phyloP scores from a whole-genome alignment of 2,888 invertebrate genomes.

The Crepidodera aurea region DNA sequence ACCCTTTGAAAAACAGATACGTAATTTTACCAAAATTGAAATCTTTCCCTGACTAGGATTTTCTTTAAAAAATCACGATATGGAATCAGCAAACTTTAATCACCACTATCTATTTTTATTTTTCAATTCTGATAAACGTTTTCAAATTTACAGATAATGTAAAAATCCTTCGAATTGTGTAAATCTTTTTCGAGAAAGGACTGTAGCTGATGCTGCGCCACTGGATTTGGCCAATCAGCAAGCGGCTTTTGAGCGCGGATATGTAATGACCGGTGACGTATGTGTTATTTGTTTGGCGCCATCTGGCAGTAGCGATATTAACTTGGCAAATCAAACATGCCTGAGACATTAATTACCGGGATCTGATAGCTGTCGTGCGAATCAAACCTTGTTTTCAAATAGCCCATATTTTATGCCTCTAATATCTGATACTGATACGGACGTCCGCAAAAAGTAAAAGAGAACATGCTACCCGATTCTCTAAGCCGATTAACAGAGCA shows the following conservation, averaged over 20 bases:
- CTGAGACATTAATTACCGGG: constrained; percentile 61
- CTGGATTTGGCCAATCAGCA: constrained; percentile 23
- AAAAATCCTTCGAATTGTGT: no score
- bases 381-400: constrained; percentile 47
- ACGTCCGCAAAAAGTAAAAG: constrained; percentile 17
- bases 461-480: background rate
- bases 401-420: constrained; percentile 20
- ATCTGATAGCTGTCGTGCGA: constrained; percentile 56
- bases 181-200: no score
- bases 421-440: constrained; percentile 15
- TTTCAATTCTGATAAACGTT: no score
- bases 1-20: no score
- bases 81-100: no score
- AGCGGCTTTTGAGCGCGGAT: constrained; percentile 43
- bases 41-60: no score
- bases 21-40: no score
- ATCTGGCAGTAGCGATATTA: constrained; percentile 64
- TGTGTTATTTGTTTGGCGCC: constrained; percentile 64
- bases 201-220: no score
- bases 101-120: no score
- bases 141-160: no score
- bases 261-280: constrained; percentile 62
- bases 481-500: background rate
- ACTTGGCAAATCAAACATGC: constrained; percentile 65
- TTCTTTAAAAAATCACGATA: no score